Evolutionary conservation across 2,888 invertebrate species (phyloP).

Genomic region (Cotesia congregata): DNA sequence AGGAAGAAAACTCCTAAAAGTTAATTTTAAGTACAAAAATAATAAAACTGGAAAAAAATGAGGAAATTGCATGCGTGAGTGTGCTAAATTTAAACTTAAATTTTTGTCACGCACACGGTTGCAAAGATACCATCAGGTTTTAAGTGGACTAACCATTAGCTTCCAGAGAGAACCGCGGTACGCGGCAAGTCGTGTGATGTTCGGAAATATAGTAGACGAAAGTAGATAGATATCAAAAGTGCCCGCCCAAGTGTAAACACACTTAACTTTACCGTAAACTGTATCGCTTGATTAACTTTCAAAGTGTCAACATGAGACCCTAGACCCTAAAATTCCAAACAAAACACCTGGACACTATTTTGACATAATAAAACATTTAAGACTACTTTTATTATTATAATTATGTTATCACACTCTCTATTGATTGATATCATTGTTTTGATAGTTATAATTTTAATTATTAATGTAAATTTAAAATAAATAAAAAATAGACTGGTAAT

Average conservation of each 20-base stretch:
- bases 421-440: no score
- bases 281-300: constrained; percentile 28
- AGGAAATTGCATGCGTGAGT: constrained; percentile 49
- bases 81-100: constrained; percentile 25
- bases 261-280: background rate
- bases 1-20: no score
- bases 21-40: no score
- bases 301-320: constrained; percentile 7
- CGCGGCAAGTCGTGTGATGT: constrained; percentile 26
- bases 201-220: constrained; percentile 6
- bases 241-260: constrained; percentile 41
- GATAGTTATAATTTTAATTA: no score
- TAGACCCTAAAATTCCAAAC: background rate
- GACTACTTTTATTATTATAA: background rate
- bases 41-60: no score
- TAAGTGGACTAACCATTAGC: constrained; percentile 60
- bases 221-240: constrained; percentile 31
- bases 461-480: background rate
- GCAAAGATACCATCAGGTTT: constrained; percentile 57
- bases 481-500: background rate
- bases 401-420: no score
- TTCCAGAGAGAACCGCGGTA: background rate
- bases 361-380: background rate
- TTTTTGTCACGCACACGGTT: constrained; percentile 59
- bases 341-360: background rate